Evolutionary conservation across 2,888 invertebrate genomes (phyloP), one percentile per base, ranked within the genome.

Genomic region (Phalera bucephala): DNA sequence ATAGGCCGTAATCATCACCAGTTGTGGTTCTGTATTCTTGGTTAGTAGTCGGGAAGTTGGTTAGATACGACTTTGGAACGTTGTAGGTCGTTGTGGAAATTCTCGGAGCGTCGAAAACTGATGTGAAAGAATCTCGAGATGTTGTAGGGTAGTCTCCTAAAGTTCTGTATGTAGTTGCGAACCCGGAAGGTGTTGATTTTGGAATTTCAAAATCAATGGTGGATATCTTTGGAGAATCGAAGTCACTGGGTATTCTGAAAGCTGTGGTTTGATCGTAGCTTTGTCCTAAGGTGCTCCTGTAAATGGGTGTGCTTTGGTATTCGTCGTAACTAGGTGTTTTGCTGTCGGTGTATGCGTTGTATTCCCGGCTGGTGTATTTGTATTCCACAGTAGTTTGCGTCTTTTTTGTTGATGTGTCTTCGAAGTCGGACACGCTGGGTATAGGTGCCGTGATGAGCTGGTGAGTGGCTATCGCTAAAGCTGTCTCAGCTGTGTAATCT

Each of bases 401-500:
- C 3, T 64, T 58, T 43, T 64, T 73, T 2, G 68, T 57, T 1
- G 79, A 64, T 40, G 59, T 64, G 1, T 64, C 52, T 10, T 74
- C 82, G 44, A 74, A 84, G 36, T 75, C 74, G 1, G 73, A 71
- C 20, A 78, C 64, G 47, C 67, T 73, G 1, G 90, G 90, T 19
- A 89, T 53, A 0, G 90, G 90, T 2, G 90, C 90, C 7, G 82
- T 73, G 14, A 89, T 61, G 2, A 90, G 79, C 51, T 90, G 84
- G 56, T 90, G 88, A 3, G 88, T 83, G 6, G 88, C 90, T 42
- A 90, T 65, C 1, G 90, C 90, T 31, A 90, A 62, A 1, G 86
- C 88, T 3, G 89, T 87, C 64, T 90, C 89, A 12, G 81, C 72
- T 45, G 61, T 79, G 49, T 76, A 69, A 45, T 83, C 89, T 90